Evolutionary conservation across 2,797 vertebrate genomes (phyloP).

Genomic region (Heteromormyrus szaboi): DNA sequence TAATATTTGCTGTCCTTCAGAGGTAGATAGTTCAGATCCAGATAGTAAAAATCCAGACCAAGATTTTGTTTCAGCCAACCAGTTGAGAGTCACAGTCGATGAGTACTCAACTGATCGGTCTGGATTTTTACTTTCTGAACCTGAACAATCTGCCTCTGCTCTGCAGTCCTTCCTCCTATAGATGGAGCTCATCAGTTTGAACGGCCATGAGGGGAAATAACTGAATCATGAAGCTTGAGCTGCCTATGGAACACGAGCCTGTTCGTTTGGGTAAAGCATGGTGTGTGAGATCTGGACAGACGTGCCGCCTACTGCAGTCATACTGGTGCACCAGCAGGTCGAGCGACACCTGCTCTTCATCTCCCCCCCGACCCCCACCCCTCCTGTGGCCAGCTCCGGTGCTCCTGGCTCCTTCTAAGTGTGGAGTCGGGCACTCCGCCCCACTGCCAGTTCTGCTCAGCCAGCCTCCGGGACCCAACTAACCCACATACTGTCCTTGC

Average conservation of each 20-base stretch:
- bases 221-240: background rate
- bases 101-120: background rate
- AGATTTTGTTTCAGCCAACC: background rate
- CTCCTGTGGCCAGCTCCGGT: background rate
- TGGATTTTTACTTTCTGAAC: background rate
- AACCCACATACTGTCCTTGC: conserved; percentile 7
- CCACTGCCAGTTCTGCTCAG: background rate
- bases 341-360: background rate
- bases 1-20: background rate
- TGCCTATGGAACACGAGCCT: background rate
- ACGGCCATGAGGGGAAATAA: background rate
- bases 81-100: background rate
- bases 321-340: background rate
- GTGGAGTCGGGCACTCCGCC: background rate
- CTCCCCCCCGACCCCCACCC: background rate
- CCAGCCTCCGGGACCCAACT: background rate
- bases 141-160: background rate
- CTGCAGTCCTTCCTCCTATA: background rate
- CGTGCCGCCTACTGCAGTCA: background rate
- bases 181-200: background rate
- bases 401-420: background rate
- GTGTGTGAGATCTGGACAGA: background rate
- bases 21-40: background rate
- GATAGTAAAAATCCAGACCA: background rate
- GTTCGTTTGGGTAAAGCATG: background rate